These are phyloP conservation scores for Pteronura brasiliensis DNA, from an alignment of 2,113 vertebrate species.

Conservation along the genomic window DNA sequence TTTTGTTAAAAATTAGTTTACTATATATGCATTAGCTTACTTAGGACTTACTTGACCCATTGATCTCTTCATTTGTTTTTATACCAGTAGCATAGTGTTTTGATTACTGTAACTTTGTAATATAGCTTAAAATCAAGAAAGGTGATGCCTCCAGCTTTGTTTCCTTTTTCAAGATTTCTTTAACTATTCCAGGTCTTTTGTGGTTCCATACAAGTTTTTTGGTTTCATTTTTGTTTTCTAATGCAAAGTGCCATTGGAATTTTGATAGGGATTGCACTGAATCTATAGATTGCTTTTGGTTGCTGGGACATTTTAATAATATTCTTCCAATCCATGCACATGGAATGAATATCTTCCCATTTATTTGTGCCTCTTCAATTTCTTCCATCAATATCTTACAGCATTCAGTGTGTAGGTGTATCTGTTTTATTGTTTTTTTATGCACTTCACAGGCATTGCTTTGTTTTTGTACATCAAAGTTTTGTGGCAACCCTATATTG, in stretches of 20 bases:
- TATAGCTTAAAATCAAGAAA: not conserved
- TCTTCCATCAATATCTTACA: not conserved
- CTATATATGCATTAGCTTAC: not conserved
- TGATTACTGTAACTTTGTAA: not conserved
- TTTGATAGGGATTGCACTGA: not conserved
- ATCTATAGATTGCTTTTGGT: not conserved
- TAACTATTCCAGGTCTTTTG: not conserved
- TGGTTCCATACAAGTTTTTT: not conserved
- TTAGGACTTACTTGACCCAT: not conserved
- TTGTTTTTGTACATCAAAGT: not conserved
- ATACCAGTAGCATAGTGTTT: not conserved
- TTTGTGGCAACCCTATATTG: not conserved
- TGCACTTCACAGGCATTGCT: not conserved
- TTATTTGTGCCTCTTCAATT: not conserved
- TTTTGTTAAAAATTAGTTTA: not conserved
- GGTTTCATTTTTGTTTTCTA: not conserved
- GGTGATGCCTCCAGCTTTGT: not conserved
- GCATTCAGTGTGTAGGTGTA: not conserved
- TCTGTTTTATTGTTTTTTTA: not conserved
- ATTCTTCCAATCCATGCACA: not conserved
- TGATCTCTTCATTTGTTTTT: not conserved
- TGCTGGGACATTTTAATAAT: not conserved
- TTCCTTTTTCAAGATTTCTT: not conserved
- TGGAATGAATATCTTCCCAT: not conserved
- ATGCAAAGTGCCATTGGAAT: not conserved